Evolutionary conservation across 2,797 vertebrate species (phyloP), one percentile per base, ranked within the genome.

Genomic region (Dryobates pubescens): DNA sequence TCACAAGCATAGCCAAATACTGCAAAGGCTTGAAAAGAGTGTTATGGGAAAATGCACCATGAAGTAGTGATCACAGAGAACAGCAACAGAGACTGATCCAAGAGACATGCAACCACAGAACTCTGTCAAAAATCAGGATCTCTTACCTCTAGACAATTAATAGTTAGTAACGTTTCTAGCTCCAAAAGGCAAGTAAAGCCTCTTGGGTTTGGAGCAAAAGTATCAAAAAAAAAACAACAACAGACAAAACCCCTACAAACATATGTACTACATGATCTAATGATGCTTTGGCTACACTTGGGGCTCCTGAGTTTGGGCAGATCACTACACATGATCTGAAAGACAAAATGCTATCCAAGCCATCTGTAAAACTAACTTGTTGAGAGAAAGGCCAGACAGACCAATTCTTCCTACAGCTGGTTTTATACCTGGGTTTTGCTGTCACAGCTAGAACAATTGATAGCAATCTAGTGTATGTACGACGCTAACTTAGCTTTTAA

Each of bases 221-320:
- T 6, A 32, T 38, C 47, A 38, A 13, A 38, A 38, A 12, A 38
- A 38, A 5, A 13, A 11, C 38, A 38, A 12, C 38, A 38, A 38
- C 38, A 38, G 12, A 38, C 74, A 72, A 58, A 45, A 91, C 61
- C 15, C 41, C 16, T 17, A 18, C 38, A 38, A 38, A 38, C 6
- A 4, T 16, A 10, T 1, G 1, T 22, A 41, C 23, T 36, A 2
- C 17, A 13, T 4, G 7, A 17, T 53, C 9, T n/a, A 9, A 22
- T 36, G n/a, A 62, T 51, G 32, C 13, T 72, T 75, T 13, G 17
- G 5, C 43, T 68, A n/a, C 17, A 67, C 11, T 12, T 68, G 47
- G 34, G 47, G 62, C 15, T 23, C 23, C 43, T 0, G 10, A 49
- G 47, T 23, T 49, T 22, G 47, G 47, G 22, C 47, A 49, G 47